Conservation (phyloP, 1,140 invertebrate species). For the Trichogramma pretiosum region DNA sequence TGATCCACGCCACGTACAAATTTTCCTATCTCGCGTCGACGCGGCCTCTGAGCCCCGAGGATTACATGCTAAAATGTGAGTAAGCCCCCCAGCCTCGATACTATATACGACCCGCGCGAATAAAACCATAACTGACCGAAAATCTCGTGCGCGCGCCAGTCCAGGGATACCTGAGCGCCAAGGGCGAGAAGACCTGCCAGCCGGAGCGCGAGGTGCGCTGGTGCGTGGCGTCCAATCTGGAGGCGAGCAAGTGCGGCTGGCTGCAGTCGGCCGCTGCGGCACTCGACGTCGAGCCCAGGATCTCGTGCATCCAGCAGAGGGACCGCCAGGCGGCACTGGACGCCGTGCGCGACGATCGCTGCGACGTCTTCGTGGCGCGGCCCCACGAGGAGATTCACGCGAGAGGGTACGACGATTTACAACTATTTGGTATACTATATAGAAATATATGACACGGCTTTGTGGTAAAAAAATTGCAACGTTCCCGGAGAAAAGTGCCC, state of each 20-base stretch:
- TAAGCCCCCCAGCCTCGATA: too few species aligned
- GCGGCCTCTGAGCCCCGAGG: too few species aligned
- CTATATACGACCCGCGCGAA: neutral
- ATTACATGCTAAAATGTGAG: slow-evolving; percentile 25
- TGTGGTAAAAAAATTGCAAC: neutral
- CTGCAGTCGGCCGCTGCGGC: slow-evolving; percentile 59
- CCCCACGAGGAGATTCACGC: slow-evolving; percentile 53
- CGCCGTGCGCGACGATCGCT: slow-evolving; percentile 47
- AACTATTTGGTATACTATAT: too few species aligned
- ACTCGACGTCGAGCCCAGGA: slow-evolving; percentile 62
- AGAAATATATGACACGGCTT: too few species aligned
- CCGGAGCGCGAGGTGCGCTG: slow-evolving; percentile 49
- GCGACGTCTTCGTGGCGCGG: slow-evolving; percentile 57
- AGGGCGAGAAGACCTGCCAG: slow-evolving; percentile 54
- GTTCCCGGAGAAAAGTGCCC: neutral
- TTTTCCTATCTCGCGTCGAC: slow-evolving; percentile 11
- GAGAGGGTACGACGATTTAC: slow-evolving; percentile 41
- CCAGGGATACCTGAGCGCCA: slow-evolving; percentile 53
- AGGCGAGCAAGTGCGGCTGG: slow-evolving; percentile 66
- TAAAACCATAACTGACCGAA: neutral
- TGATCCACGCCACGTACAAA: slow-evolving; percentile 11
- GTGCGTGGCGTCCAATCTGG: slow-evolving; percentile 50
- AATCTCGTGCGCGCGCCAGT: slow-evolving; percentile 29
- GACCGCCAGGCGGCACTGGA: slow-evolving; percentile 55
- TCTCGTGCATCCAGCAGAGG: slow-evolving; percentile 55